Evolutionary conservation across 2,888 invertebrate genomes (phyloP).

Genomic region (Drosophila villosipedis): DNA sequence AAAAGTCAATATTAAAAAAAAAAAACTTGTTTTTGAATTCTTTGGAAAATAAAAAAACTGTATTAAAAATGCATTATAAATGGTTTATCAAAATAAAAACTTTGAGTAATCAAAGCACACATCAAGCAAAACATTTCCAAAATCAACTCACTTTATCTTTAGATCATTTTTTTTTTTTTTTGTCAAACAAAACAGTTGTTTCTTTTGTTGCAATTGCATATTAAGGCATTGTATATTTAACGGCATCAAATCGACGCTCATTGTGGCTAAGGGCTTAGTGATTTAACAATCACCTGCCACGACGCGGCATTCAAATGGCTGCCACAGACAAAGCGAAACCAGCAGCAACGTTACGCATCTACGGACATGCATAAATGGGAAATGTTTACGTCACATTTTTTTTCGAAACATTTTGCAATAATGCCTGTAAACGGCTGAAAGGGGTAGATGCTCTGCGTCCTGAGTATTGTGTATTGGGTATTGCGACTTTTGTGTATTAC

Average conservation of each 20-base stretch:
- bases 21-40: background rate
- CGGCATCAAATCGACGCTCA: conserved; percentile 47
- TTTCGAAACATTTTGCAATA: conserved; percentile 47
- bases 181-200: background rate
- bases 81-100: background rate
- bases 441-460: conserved; percentile 40
- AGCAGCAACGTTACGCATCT: conserved; percentile 22
- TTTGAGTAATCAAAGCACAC: background rate
- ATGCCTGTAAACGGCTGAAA: conserved; percentile 26
- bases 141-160: background rate
- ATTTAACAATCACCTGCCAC: conserved; percentile 45
- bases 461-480: conserved; percentile 26
- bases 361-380: conserved; percentile 43
- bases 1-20: background rate
- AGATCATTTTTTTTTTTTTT: background rate
- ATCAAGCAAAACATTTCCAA: background rate
- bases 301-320: conserved; percentile 13
- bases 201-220: background rate
- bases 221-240: background rate
- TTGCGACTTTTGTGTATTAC: conserved; percentile 34
- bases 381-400: conserved; percentile 34
- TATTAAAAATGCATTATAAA: background rate
- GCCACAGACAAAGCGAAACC: conserved; percentile 9
- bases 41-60: no score
- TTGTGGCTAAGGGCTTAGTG: conserved; percentile 40